These are phyloP conservation scores for Climacteris rufus DNA, from an alignment of 2,113 vertebrate genomes.

Conservation along the genomic window DNA sequence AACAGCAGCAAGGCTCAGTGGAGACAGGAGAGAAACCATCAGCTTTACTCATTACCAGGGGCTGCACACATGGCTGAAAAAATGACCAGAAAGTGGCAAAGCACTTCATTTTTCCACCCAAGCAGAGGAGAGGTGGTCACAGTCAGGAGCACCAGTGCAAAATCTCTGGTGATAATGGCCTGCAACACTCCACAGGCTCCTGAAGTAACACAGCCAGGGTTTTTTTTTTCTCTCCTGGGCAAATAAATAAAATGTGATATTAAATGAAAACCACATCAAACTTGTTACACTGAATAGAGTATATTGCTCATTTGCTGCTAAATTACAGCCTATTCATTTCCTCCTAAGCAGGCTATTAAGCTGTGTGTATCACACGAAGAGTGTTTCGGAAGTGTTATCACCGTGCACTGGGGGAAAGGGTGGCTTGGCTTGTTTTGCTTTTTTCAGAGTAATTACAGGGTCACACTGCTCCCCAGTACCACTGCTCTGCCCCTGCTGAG, in stretches of 20 bases:
- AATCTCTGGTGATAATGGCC: neutral
- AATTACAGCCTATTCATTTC: constrained; percentile 43
- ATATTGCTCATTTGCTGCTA: constrained; percentile 30
- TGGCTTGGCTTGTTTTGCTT: neutral
- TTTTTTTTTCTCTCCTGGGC: neutral
- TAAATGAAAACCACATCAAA: constrained; percentile 49
- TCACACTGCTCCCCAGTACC: neutral
- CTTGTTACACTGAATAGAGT: neutral
- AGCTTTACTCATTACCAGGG: neutral
- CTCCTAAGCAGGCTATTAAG: constrained; percentile 34
- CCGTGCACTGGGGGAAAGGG: neutral
- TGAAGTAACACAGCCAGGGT: neutral
- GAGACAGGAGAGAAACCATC: neutral
- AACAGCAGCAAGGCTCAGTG: neutral
- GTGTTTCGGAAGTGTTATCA: constrained; percentile 19
- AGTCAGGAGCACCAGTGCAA: neutral
- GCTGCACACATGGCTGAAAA: neutral
- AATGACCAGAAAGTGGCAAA: neutral
- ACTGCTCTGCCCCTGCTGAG: neutral
- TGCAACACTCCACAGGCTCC: neutral
- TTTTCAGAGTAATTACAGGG: constrained; percentile 30
- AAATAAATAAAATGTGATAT: constrained; percentile 38
- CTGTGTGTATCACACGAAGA: neutral
- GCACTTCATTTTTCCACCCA: neutral
- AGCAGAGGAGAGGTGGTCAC: neutral